Percentiles rank a stretch among this genome's conserved stretches.
phyloP scores from a whole-genome alignment of 2,113 vertebrate species.

The human (Homo sapiens) region DNA sequence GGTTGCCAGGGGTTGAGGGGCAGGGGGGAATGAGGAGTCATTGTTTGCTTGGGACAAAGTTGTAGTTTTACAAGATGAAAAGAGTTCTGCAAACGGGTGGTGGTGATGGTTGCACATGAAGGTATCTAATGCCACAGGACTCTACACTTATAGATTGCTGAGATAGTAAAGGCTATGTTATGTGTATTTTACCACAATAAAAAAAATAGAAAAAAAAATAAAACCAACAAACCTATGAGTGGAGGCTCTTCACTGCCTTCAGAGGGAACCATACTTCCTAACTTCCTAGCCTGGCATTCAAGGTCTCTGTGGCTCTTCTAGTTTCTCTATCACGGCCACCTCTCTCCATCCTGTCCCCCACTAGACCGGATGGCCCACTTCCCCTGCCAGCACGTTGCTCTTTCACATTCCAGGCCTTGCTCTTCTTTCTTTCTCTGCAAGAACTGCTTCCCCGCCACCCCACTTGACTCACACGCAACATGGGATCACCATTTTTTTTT shows the following conservation, averaged over 20 bases:
- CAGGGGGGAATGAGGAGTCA: neutral
- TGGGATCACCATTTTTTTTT: neutral
- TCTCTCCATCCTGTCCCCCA: neutral
- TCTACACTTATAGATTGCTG: neutral
- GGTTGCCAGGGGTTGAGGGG: no score
- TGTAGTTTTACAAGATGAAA: neutral
- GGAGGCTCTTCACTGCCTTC: neutral
- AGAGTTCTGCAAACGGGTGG: neutral
- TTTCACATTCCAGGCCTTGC: neutral
- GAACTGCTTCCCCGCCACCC: neutral
- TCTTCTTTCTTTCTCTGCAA: neutral
- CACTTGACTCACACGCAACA: neutral
- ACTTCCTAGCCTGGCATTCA: neutral
- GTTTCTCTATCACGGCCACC: neutral
- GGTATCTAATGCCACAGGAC: neutral
- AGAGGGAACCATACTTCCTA: neutral
- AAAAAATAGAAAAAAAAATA: neutral
- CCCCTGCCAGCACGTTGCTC: neutral
- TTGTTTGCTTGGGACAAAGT: neutral
- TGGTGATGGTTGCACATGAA: no score
- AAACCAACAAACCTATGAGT: rapidly evolving
- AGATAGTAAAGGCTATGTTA: neutral
- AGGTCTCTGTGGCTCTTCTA: neutral
- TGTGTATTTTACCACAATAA: neutral
- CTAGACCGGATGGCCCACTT: rapidly evolving